Conservation (phyloP, 2,797 vertebrate genomes). For the Muraenolepis orangiensis region DNA sequence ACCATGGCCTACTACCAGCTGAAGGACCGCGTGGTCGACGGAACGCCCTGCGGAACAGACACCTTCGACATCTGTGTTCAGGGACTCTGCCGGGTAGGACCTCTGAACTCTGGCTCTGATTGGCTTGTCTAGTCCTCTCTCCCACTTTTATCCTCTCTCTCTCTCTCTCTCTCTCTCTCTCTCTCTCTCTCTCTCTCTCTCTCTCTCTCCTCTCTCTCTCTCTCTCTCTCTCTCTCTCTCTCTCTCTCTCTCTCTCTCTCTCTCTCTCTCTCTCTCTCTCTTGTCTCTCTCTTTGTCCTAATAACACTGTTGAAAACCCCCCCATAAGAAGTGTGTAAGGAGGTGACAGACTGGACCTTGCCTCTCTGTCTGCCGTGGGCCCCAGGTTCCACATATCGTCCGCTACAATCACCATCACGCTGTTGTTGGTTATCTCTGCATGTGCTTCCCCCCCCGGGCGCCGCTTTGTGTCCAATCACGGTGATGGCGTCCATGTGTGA, state of each 20-base stretch:
- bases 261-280: neutral
- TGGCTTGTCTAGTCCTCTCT: neutral
- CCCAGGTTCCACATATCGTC: neutral
- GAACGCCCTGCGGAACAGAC: constrained; percentile 90
- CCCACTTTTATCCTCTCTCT: neutral
- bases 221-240: too few relatives aligned
- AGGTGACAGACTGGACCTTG: neutral
- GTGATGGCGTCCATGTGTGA: neutral
- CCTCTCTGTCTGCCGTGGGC: neutral
- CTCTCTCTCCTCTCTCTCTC: neutral
- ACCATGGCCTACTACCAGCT: constrained; percentile 93
- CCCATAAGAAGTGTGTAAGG: neutral
- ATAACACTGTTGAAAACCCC: neutral
- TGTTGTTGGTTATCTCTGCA: too few relatives aligned
- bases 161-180: neutral
- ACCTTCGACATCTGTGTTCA: constrained; percentile 96
- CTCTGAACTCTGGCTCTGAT: constrained; percentile 5
- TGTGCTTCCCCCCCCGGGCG: too few relatives aligned
- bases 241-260: neutral
- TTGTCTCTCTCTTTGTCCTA: neutral
- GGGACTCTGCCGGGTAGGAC: constrained; percentile 92
- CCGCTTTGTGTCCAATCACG: too few relatives aligned
- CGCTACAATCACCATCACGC: neutral
- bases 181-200: neutral
- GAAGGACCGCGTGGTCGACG: constrained; percentile 90